phyloP scores from a whole-genome alignment of 2,113 vertebrate genomes.

The Choloepus hoffmanni region DNA sequence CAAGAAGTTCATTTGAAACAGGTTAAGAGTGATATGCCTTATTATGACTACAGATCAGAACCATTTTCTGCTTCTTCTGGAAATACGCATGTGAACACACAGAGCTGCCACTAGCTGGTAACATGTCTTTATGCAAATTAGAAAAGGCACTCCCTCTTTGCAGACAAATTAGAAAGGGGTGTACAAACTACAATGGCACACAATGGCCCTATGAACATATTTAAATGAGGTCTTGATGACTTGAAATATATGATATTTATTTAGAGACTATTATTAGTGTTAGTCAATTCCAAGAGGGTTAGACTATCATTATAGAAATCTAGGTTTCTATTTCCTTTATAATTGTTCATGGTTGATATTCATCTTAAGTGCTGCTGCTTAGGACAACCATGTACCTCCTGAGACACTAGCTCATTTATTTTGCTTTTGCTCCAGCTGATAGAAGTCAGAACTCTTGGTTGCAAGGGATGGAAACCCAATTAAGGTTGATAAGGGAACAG shows the following conservation, averaged over 20 bases:
- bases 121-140: background rate
- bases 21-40: background rate
- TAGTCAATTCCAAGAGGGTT: background rate
- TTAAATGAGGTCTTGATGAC: background rate
- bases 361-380: background rate
- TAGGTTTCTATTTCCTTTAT: constrained; percentile 29
- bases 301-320: constrained; percentile 17
- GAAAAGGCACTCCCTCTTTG: background rate
- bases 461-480: background rate
- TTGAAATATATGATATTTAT: background rate
- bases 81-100: background rate
- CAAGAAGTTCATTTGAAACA: constrained; percentile 48
- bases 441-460: background rate
- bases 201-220: background rate
- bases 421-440: background rate
- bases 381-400: background rate
- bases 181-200: background rate
- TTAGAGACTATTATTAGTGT: background rate
- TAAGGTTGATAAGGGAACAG: background rate
- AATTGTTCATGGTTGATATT: background rate
- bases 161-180: background rate
- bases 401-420: background rate
- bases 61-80: background rate
- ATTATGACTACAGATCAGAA: constrained; percentile 25
- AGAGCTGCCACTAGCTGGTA: background rate